These are phyloP conservation scores for Serilophus lunatus DNA, from an alignment of 2,113 vertebrate genomes.

Conservation along the genomic window DNA sequence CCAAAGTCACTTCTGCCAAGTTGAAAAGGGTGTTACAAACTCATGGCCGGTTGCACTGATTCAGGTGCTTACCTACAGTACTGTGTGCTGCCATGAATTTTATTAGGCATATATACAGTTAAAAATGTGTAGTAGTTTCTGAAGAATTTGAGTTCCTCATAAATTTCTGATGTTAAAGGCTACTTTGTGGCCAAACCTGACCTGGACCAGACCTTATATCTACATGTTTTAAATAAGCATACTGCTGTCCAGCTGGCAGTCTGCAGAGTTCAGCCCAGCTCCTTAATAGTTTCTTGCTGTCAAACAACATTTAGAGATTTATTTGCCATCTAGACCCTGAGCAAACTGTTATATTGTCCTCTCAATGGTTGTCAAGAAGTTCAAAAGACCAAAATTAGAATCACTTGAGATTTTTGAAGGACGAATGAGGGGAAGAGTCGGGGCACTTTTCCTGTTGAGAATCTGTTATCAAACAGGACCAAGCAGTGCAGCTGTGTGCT, in stretches of 20 bases:
- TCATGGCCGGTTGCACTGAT: rapidly evolving
- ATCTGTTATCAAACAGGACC: neutral
- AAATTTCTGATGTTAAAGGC: neutral
- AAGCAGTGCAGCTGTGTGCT: neutral
- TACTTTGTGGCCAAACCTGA: neutral
- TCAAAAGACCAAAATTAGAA: neutral
- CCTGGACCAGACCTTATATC: neutral
- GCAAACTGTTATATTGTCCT: neutral
- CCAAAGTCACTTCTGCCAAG: neutral
- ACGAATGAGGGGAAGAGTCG: neutral
- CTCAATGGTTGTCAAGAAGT: neutral
- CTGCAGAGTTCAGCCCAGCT: neutral
- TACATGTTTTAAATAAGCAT: neutral
- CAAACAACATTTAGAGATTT: neutral
- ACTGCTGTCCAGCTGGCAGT: neutral
- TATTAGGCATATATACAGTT: neutral
- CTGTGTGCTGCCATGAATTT: neutral
- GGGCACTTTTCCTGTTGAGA: neutral
- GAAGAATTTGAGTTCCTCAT: neutral
- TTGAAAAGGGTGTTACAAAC: neutral
- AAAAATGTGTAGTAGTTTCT: neutral
- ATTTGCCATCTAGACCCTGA: neutral
- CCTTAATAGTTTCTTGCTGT: neutral
- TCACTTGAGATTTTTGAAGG: neutral
- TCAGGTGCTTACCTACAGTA: neutral